These are phyloP conservation scores for Sinelater perroti DNA, from an alignment of 2,888 invertebrate genomes.

Conservation along the genomic window DNA sequence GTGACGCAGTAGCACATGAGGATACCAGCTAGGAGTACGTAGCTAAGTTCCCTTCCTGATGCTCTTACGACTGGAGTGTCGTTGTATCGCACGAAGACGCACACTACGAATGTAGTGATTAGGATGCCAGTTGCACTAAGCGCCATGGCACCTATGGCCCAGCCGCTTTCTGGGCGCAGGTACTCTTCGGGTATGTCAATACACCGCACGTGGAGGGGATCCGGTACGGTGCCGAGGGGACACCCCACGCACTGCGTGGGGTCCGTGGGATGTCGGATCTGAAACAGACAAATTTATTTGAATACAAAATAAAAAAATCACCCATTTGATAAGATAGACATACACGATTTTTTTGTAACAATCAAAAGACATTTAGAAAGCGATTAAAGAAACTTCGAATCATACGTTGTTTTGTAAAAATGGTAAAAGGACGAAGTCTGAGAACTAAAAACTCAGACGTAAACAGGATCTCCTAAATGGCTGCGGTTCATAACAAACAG, in stretches of 20 bases:
- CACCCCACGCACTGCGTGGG: slow-evolving; percentile 88
- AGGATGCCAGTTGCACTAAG: slow-evolving; percentile 87
- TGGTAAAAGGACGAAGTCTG: too few species aligned
- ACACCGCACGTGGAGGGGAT: slow-evolving; percentile 76
- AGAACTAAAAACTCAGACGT: too few species aligned
- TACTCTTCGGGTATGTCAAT: slow-evolving; percentile 84
- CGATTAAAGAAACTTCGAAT: too few species aligned
- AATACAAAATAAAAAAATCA: background rate
- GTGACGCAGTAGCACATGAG: slow-evolving; percentile 93
- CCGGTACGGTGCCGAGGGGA: slow-evolving; percentile 84
- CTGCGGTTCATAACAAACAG: too few species aligned
- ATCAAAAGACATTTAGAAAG: too few species aligned
- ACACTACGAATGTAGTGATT: slow-evolving; percentile 71
- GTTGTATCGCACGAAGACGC: slow-evolving; percentile 74
- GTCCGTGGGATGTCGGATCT: slow-evolving; percentile 83
- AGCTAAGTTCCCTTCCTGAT: slow-evolving; percentile 88
- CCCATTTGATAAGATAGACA: too few species aligned
- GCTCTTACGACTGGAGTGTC: slow-evolving; percentile 98
- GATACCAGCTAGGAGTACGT: slow-evolving; percentile 89
- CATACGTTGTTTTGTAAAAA: too few species aligned
- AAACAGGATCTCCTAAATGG: too few species aligned
- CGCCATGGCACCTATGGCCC: slow-evolving; percentile 94
- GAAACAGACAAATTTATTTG: slow-evolving; percentile 36
- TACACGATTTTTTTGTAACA: too few species aligned
- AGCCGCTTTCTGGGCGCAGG: slow-evolving; percentile 81